Percentiles rank a stretch among this genome's conserved stretches.
phyloP scores from a whole-genome alignment of 2,888 invertebrate species.

The Ichneumon xanthorius region DNA sequence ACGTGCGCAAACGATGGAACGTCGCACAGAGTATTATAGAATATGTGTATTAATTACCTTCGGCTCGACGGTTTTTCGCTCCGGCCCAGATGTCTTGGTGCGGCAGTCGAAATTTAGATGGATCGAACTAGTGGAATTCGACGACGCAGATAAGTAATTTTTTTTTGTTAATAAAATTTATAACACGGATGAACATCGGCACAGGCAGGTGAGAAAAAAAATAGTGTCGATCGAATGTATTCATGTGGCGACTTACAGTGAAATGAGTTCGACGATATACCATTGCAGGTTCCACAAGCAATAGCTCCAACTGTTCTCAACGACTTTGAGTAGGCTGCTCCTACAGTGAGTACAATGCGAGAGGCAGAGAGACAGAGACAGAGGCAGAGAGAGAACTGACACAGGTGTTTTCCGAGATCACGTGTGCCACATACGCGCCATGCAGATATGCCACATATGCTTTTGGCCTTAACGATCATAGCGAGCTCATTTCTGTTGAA shows the following conservation, averaged over 20 bases:
- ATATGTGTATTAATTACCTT: too few species aligned
- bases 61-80: too few species aligned
- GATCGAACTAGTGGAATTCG: too few species aligned
- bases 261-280: conserved; percentile 8
- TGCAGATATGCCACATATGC: conserved; percentile 51
- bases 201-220: neutral
- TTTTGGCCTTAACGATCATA: conserved; percentile 51
- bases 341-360: conserved; percentile 50
- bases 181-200: neutral
- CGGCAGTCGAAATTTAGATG: too few species aligned
- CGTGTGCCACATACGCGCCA: conserved; percentile 77
- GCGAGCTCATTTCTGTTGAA: conserved; percentile 27
- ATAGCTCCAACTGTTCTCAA: conserved; percentile 5
- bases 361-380: conserved; percentile 16
- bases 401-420: conserved; percentile 83
- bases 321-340: conserved; percentile 14
- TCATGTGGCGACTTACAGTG: conserved; percentile 2
- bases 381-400: conserved; percentile 71
- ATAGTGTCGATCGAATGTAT: neutral
- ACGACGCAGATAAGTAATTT: too few species aligned
- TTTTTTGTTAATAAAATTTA: too few species aligned
- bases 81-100: too few species aligned
- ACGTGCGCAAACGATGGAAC: too few species aligned
- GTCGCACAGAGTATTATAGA: too few species aligned
- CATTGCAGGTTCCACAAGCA: neutral